A percentile compares a stretch with the other conserved stretches of the same genome.
These are phyloP conservation scores for Thereva nobilitata DNA, from an alignment of 2,888 invertebrate genomes.

Conservation along the genomic window DNA sequence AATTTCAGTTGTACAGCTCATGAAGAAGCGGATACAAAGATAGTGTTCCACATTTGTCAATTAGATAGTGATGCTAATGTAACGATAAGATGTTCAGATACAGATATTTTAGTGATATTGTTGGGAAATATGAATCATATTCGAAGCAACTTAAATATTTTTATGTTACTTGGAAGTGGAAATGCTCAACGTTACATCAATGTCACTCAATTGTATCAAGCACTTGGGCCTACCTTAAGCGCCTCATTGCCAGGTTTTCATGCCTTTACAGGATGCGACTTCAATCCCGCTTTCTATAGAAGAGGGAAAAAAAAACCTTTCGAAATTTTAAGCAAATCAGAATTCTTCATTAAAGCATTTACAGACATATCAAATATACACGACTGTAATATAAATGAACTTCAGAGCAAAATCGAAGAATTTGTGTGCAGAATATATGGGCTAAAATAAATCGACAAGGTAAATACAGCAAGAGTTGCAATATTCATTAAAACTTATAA, in stretches of 20 bases:
- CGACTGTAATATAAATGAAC: background rate
- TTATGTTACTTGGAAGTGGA: background rate
- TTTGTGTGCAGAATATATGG: slow-evolving; percentile 9
- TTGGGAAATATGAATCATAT: slow-evolving; percentile 8
- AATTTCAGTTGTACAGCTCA: slow-evolving; percentile 21
- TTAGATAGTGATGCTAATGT: slow-evolving; percentile 1
- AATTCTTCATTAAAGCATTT: background rate
- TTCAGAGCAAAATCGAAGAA: slow-evolving; percentile 3
- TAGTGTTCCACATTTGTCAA: slow-evolving; percentile 14
- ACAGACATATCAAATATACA: slow-evolving; percentile 3
- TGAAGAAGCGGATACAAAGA: slow-evolving; percentile 27
- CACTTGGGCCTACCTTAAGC: background rate
- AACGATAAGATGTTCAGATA: slow-evolving; percentile 11
- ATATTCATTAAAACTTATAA: slow-evolving; percentile 5
- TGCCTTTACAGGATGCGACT: slow-evolving; percentile 13
- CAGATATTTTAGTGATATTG: slow-evolving; percentile 7
- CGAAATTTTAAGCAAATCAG: background rate
- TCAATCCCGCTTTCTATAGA: slow-evolving; percentile 9
- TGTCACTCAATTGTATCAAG: slow-evolving; percentile 7
- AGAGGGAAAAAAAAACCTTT: slow-evolving; percentile 11
- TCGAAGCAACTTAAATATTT: slow-evolving; percentile 5
- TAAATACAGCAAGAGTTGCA: slow-evolving; percentile 7
- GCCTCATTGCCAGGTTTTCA: slow-evolving; percentile 15
- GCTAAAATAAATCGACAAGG: slow-evolving; percentile 1
- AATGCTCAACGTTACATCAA: slow-evolving; percentile 9